phyloP scores from a whole-genome alignment of 2,797 vertebrate genomes.

The Phaenicophaeus curvirostris region DNA sequence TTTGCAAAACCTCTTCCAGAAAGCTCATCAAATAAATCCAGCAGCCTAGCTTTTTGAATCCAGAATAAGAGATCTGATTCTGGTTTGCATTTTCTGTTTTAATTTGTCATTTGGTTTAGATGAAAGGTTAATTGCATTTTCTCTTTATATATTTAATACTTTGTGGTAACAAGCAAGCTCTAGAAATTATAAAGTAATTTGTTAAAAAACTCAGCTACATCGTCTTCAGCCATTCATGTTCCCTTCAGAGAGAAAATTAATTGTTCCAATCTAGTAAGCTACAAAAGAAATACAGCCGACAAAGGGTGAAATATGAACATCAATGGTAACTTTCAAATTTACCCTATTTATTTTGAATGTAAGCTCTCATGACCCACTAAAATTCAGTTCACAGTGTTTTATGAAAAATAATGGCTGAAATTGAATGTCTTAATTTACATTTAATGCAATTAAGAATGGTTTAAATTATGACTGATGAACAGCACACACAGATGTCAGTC shows the following conservation, averaged over 20 bases:
- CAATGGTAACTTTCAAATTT: constrained; percentile 83
- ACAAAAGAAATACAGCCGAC: constrained; percentile 77
- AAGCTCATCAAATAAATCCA: constrained; percentile 15
- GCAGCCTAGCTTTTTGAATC: neutral
- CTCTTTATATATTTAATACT: constrained; percentile 71
- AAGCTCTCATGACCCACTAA: constrained; percentile 91
- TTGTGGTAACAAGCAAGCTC: constrained; percentile 64
- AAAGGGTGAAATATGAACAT: constrained; percentile 85
- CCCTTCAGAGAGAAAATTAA: constrained; percentile 80
- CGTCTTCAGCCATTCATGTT: constrained; percentile 75
- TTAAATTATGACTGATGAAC: constrained; percentile 98
- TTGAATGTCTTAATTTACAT: constrained; percentile 99
- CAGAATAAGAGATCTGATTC: constrained; percentile 55
- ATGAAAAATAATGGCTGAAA: constrained; percentile 98
- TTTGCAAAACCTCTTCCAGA: neutral
- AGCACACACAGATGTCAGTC: constrained; percentile 93
- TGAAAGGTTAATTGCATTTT: constrained; percentile 67
- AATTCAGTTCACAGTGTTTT: constrained; percentile 96
- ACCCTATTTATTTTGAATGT: constrained; percentile 87
- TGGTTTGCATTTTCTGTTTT: constrained; percentile 49
- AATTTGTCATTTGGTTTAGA: constrained; percentile 71
- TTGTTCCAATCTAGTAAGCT: constrained; percentile 81
- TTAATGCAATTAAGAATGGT: constrained; percentile 98
- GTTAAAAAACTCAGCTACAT: constrained; percentile 74
- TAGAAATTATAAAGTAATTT: constrained; percentile 77